Evolutionary conservation across 2,888 invertebrate species (phyloP), one percentile per base, ranked within the genome.

Genomic region (Nebria salina): DNA sequence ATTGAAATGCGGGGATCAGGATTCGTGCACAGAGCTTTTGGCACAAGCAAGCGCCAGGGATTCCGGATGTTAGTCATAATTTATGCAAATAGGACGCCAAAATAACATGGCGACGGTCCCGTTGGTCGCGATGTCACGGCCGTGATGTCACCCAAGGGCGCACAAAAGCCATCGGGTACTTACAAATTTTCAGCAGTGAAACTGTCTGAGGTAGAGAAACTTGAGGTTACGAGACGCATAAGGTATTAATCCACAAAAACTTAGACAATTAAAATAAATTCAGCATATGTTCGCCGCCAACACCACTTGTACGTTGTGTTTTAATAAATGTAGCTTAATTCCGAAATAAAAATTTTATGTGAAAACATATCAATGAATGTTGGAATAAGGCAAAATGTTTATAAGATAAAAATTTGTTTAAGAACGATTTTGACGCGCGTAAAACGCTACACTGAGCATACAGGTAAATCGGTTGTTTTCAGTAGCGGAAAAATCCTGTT

Each of bases 31-130:
- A 11, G 34, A 26, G 70, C 26, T 70, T 25, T 34, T 70, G 70
- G 70, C 70, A 34, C 70, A 43, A 13, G 73, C 73, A 73, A 72
- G 43, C 43, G 73, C 41, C 43, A n/a, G 26, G 42, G 42, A 73
- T 73, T 73, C 73, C 20, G 73, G 73, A 73, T 73, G 73, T 73
- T 73, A 73, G 41, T 73, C 73, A 73, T 73, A 73, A 73, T 73
- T 73, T 73, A 73, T 73, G 73, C 73, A 73, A 73, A 73, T 73
- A 41, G 42, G 42, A 73, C 42, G 73, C 73, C 43, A 41, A 43
- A 73, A 73, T 73, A 73, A 73, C 73, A 73, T 41, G 73, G 43
- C 73, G 73, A 68, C 68, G 20, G 26, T 54, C 54, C 54, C 68
- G 68, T 68, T 15, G 68, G 73, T 41, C 73, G 41, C 43, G 41